Evolutionary conservation across 2,113 vertebrate species (phyloP).

Genomic region (Podarcis cretensis): DNA sequence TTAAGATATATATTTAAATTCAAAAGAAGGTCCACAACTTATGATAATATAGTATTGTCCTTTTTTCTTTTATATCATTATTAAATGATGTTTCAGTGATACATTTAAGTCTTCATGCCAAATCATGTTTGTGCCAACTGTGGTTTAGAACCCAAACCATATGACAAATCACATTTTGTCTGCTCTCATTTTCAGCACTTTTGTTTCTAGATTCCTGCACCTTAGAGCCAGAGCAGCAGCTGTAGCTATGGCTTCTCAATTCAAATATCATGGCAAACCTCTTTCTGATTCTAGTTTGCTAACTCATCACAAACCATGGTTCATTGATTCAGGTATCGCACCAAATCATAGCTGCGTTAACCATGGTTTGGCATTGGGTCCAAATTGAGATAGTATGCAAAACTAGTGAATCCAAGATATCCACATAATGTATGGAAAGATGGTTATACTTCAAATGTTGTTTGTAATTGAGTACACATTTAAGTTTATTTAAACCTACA

Average conservation of each 20-base stretch:
- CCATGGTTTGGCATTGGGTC: neutral
- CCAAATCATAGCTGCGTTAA: neutral
- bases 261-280: no score
- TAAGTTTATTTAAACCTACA: neutral
- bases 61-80: no score
- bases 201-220: neutral
- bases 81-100: no score
- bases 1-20: neutral
- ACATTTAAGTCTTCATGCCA: no score
- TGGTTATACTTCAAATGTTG: neutral
- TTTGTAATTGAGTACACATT: neutral
- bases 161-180: no score
- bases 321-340: neutral
- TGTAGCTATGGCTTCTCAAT: neutral
- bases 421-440: neutral
- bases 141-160: no score
- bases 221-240: neutral
- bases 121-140: no score
- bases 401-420: neutral
- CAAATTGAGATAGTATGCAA: neutral
- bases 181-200: no score
- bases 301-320: neutral
- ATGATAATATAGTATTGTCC: neutral
- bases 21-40: neutral
- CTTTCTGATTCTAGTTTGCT: neutral